Conservation (phyloP, 2,797 vertebrate genomes). For the Pseudochaenichthys georgianus region DNA sequence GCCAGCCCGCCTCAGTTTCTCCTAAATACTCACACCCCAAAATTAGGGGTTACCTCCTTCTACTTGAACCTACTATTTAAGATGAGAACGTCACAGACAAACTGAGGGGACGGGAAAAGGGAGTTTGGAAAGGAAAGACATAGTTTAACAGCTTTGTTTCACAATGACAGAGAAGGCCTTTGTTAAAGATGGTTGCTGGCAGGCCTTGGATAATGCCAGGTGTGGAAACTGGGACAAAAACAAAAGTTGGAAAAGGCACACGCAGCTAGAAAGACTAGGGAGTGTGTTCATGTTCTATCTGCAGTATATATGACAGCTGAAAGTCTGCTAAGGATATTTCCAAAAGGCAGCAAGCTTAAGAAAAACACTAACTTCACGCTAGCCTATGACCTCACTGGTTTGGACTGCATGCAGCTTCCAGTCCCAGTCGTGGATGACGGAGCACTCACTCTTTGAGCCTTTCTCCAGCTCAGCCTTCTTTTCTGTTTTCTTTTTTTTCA, state of each 20-base stretch:
- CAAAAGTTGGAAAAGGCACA: constrained; percentile 54
- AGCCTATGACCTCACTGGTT: constrained; percentile 80
- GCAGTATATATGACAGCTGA: constrained; percentile 64
- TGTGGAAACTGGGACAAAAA: constrained; percentile 73
- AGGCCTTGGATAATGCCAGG: constrained; percentile 57
- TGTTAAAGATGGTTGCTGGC: constrained; percentile 61
- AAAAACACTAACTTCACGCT: constrained; percentile 72
- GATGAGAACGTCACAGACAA: constrained; percentile 67
- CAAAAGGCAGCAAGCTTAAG: constrained; percentile 68
- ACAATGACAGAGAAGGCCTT: constrained; percentile 61
- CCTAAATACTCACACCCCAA: constrained; percentile 83
- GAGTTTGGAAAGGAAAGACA: constrained; percentile 57
- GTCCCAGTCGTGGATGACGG: constrained; percentile 71
- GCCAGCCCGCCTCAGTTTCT: constrained; percentile 76
- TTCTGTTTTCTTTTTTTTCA: constrained; percentile 49
- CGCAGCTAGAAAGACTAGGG: constrained; percentile 37
- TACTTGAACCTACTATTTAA: constrained; percentile 75
- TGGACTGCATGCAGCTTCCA: constrained; percentile 72
- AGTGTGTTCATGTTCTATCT: constrained; percentile 59
- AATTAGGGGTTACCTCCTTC: constrained; percentile 80
- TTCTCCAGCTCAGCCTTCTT: constrained; percentile 51
- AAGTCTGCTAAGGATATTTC: constrained; percentile 71
- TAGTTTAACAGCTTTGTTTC: constrained; percentile 66
- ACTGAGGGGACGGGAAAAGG: constrained; percentile 42
- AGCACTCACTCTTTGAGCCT: constrained; percentile 69